Base-by-base conservation (phyloP, 2,113 vertebrate species). In the Rhagologus leucostigma region DNA sequence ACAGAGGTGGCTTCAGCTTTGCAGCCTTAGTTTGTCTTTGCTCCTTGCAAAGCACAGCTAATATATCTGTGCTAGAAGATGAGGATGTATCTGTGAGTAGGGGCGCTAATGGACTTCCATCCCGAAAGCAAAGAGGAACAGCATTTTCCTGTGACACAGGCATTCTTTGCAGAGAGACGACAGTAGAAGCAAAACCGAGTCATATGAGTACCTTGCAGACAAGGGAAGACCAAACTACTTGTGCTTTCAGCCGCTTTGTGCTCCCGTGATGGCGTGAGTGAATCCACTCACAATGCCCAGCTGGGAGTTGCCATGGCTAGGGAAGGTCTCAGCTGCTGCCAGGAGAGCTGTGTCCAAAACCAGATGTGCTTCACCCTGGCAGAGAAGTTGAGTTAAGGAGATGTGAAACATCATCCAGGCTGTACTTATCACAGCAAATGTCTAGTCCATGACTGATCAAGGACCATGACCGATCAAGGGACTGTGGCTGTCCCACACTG, bases 381-480 rank as follows among this genome's bases (percentile, higher is more conserved):
- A 83, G 56, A 91, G 50, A 10, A 52, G 8, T 37, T 50, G 18
- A 49, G 20, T 62, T 47, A 52, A 71, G 47, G 16, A 65, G 21
- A 55, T 35, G 22, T 46, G 79, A 59, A 78, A 59, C 1, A 5
- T 75, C 46, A 19, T 53, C 29, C 7, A 4, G n/a, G 22, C 47
- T 78, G 13, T 57, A 11, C 35, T 67, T 65, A 27, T 10, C 62
- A 56, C 2, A 10, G n/a, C 60, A 84, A 53, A 64, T 35, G n/a
- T 37, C n/a, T 78, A 69, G 32, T 65, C 69, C 29, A 7, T 23
- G 50, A 49, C 60, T 41, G 44, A 65, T 41, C 42, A 57, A n/a
- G 52, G 23, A 60, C 33, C 0, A 0, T 60, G 49, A 56, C 5
- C 1, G 1, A 41, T 22, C 9, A 65, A 56, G n/a, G 30, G 35